Evolutionary conservation across 2,888 invertebrate genomes (phyloP).

Genomic region (Morpho deidamia): DNA sequence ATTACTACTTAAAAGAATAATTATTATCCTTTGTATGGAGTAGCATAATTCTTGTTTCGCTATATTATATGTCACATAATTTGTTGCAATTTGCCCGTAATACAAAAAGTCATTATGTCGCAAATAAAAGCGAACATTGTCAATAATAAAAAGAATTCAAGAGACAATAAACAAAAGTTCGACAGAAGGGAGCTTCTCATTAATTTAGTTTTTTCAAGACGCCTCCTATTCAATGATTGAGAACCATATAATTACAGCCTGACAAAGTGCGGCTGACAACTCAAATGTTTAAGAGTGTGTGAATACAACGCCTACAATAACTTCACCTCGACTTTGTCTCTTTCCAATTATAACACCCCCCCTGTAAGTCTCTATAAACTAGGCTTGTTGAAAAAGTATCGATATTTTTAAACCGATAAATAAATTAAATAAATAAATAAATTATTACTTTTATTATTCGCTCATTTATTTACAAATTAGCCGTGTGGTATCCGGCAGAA

Average conservation of each 20-base stretch:
- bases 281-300: conserved; percentile 69
- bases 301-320: conserved; percentile 66
- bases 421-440: too few relatives aligned
- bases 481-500: too few relatives aligned
- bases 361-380: conserved; percentile 44
- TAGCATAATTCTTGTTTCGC: neutral
- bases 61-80: too few relatives aligned
- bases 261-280: conserved; percentile 64
- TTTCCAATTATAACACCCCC: conserved; percentile 74
- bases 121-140: neutral
- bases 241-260: conserved; percentile 59
- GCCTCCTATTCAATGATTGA: conserved; percentile 55
- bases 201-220: conserved; percentile 43
- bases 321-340: conserved; percentile 74
- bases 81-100: too few relatives aligned
- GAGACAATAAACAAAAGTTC: conserved; percentile 16
- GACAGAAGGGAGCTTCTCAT: conserved; percentile 28
- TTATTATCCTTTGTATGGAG: too few relatives aligned
- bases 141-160: neutral
- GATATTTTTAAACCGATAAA: too few relatives aligned
- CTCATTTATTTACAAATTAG: too few relatives aligned
- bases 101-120: neutral
- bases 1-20: too few relatives aligned
- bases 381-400: too few relatives aligned
- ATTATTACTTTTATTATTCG: too few relatives aligned